A percentile compares a stretch with the other conserved stretches of the same genome.
phyloP scores from a whole-genome alignment of 2,113 vertebrate genomes.

The Zingel zingel region DNA sequence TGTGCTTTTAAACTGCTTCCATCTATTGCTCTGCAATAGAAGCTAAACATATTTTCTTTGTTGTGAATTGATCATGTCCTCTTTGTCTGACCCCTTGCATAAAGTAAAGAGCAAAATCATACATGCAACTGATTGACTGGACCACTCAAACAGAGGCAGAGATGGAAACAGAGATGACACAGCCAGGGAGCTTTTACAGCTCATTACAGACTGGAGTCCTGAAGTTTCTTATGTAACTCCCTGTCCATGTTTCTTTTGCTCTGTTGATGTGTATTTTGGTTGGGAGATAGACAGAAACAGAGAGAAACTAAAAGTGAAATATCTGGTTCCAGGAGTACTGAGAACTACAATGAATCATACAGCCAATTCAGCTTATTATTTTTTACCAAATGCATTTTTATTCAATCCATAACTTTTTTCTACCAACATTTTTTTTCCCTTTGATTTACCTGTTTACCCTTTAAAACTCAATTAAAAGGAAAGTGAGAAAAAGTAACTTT shows the following conservation, averaged over 20 bases:
- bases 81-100: slow-evolving; percentile 29
- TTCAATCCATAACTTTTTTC: slow-evolving; percentile 29
- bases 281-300: slow-evolving; percentile 33
- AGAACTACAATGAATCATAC: slow-evolving; percentile 38
- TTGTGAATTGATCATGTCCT: slow-evolving; percentile 10
- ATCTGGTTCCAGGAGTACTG: slow-evolving; percentile 18
- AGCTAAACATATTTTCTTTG: not conserved
- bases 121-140: slow-evolving; percentile 46
- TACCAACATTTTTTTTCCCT: not conserved
- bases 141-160: slow-evolving; percentile 36
- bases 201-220: slow-evolving; percentile 60
- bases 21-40: not conserved
- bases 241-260: slow-evolving; percentile 39
- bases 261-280: slow-evolving; percentile 39
- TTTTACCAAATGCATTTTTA: slow-evolving; percentile 10
- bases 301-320: slow-evolving; percentile 37
- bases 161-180: slow-evolving; percentile 36
- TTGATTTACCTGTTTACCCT: slow-evolving; percentile 47
- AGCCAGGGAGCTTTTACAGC: slow-evolving; percentile 61
- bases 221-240: slow-evolving; percentile 54
- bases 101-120: slow-evolving; percentile 34
- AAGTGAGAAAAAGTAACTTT: slow-evolving; percentile 26
- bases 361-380: slow-evolving; percentile 44
- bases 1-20: not conserved
- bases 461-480: slow-evolving; percentile 50